phyloP scores from a whole-genome alignment of 2,888 invertebrate genomes.

The Apomyelois bistriatella region DNA sequence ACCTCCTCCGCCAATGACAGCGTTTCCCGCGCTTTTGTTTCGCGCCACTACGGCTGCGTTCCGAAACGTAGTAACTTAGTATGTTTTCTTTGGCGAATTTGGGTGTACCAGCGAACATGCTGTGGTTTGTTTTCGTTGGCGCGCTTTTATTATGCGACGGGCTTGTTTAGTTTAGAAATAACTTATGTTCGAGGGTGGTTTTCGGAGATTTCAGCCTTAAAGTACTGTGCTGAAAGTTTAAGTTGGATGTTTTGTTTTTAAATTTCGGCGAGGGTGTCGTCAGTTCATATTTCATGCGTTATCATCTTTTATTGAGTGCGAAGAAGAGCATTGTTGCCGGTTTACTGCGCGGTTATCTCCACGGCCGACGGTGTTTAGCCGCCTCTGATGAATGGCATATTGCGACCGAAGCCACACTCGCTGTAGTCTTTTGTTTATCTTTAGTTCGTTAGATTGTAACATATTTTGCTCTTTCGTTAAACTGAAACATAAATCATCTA shows the following conservation, averaged over 20 bases:
- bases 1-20: constrained; percentile 75
- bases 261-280: constrained; percentile 53
- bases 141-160: constrained; percentile 62
- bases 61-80: constrained; percentile 74
- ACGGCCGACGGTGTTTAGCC: constrained; percentile 71
- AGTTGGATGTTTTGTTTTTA: constrained; percentile 24
- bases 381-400: constrained; percentile 72
- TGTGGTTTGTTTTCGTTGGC: constrained; percentile 74
- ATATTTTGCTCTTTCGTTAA: neutral
- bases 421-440: constrained; percentile 6
- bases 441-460: neutral
- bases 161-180: constrained; percentile 36
- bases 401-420: constrained; percentile 27
- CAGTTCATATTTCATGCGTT: constrained; percentile 79
- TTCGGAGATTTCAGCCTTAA: constrained; percentile 20
- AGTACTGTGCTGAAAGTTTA: neutral
- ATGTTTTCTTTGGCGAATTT: constrained; percentile 71
- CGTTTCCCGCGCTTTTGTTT: constrained; percentile 78
- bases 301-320: constrained; percentile 80
- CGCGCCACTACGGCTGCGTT: constrained; percentile 60
- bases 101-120: constrained; percentile 63
- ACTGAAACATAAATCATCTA: no score
- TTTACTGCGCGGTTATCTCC: constrained; percentile 74
- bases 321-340: constrained; percentile 75
- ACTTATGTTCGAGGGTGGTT: constrained; percentile 33